phyloP scores from a whole-genome alignment of 2,113 vertebrate species.

The Tetrao urogallus region DNA sequence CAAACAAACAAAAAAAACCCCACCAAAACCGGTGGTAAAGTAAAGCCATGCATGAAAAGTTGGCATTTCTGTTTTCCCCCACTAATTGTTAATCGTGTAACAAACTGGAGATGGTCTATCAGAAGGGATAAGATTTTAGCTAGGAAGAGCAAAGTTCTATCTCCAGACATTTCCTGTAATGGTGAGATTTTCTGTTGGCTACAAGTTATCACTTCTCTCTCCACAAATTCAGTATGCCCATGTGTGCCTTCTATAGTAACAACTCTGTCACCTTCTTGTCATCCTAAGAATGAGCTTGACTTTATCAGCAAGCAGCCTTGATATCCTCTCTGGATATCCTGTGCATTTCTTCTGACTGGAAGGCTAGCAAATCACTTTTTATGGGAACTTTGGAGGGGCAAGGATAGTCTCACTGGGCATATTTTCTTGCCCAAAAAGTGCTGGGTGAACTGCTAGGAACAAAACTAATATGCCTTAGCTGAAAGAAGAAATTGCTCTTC shows the following conservation, averaged over 20 bases:
- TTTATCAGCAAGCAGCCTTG: not conserved
- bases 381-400: not conserved
- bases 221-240: not conserved
- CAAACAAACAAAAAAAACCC: no score
- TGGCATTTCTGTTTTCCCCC: not conserved
- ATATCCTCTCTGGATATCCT: not conserved
- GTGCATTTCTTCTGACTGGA: not conserved
- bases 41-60: not conserved
- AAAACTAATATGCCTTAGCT: not conserved
- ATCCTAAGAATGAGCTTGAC: not conserved
- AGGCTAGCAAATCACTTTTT: not conserved
- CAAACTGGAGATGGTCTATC: not conserved
- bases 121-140: not conserved
- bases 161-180: not conserved
- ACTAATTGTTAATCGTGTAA: not conserved
- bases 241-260: not conserved
- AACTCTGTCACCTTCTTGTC: not conserved
- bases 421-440: not conserved
- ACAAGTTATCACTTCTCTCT: not conserved
- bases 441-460: not conserved
- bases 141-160: not conserved
- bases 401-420: not conserved
- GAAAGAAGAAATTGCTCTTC: not conserved
- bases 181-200: not conserved
- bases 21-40: not conserved